These are phyloP conservation scores for Portunus trituberculatus DNA, from an alignment of 1,140 invertebrate species.

Conservation along the genomic window DNA sequence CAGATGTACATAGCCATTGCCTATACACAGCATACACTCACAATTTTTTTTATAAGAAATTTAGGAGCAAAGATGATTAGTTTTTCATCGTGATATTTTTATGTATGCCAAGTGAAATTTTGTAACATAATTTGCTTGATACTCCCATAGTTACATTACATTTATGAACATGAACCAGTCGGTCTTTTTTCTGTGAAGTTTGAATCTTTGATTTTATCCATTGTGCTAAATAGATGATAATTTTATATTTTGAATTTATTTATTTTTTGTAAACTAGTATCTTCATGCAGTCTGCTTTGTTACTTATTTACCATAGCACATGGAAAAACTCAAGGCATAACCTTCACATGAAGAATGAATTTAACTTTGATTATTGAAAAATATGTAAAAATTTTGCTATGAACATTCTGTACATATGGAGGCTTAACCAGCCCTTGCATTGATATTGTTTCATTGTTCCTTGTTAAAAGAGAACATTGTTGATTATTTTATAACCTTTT, in stretches of 20 bases:
- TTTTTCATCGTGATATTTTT: constrained; percentile 24
- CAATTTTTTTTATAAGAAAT: background rate
- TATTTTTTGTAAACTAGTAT: constrained; percentile 27
- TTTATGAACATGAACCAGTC: constrained; percentile 35
- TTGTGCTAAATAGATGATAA: constrained; percentile 58
- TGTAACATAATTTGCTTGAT: constrained; percentile 33
- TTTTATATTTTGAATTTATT: constrained; percentile 48
- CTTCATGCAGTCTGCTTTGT: constrained; percentile 27
- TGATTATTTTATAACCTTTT: constrained; percentile 71
- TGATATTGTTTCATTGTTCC: constrained; percentile 65
- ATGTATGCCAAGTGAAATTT: constrained; percentile 26
- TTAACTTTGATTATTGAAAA: constrained; percentile 57
- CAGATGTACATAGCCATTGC: background rate
- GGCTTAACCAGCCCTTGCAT: constrained; percentile 60
- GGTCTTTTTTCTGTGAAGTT: constrained; percentile 44
- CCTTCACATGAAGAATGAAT: constrained; percentile 40
- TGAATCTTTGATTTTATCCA: constrained; percentile 48
- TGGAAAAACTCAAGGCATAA: constrained; percentile 52
- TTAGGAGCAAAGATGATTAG: constrained; percentile 2
- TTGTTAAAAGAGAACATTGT: constrained; percentile 74
- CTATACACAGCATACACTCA: background rate
- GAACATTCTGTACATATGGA: constrained; percentile 73
- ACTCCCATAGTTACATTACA: constrained; percentile 37
- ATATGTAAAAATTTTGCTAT: constrained; percentile 63
- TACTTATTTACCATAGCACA: constrained; percentile 33